Evolutionary conservation across 1,140 invertebrate genomes (phyloP), one percentile per base, ranked within the genome.

Genomic region (Limonius californicus): DNA sequence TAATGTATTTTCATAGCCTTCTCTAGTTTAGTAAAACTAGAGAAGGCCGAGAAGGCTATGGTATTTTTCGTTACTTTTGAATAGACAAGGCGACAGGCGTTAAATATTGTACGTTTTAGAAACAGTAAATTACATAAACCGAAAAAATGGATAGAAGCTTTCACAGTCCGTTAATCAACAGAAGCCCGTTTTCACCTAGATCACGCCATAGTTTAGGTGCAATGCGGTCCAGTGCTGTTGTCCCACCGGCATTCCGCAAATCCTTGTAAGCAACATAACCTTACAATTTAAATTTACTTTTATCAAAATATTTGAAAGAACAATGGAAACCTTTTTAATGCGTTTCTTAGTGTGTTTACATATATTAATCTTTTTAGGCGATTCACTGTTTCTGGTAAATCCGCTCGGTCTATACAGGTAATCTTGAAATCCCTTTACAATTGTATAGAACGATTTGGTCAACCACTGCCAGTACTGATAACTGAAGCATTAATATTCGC

Each of bases 401-500:
- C 85, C 1, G 83, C 82, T 62, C 84, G 85, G 61, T 85, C 84
- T 1, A 80, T 85, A n/a, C 85, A 89, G 77, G 78, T 89, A 9
- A 84, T 91, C 47, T 83, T 84, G 63, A 85, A 87, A 66, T 86
- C 88, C 3, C 77, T 82, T n/a, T 78, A 80, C 62, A 86, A 87
- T 70, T 80, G 83, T 19, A 83, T 90, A 0, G 88, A 91, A 76
- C 85, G 83, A 61, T 94, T 85, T 82, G 92, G 92, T 0, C 79
- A 84, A 20, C 82, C 90, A 2, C 76, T 95, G 14, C 94, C 94
- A 42, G 91, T 95, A 2, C 80, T 91, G 35, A 89, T 97, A 0
- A 94, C 90, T 23, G 93, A 95, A 81, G 89, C 90, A 9, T 74
- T 96, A n/a, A 90, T 88, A 20, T 88, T 90, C 76, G 84, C 86